Base-by-base conservation (phyloP, 2,797 vertebrate genomes). In the Pangasius mekongensis region DNA sequence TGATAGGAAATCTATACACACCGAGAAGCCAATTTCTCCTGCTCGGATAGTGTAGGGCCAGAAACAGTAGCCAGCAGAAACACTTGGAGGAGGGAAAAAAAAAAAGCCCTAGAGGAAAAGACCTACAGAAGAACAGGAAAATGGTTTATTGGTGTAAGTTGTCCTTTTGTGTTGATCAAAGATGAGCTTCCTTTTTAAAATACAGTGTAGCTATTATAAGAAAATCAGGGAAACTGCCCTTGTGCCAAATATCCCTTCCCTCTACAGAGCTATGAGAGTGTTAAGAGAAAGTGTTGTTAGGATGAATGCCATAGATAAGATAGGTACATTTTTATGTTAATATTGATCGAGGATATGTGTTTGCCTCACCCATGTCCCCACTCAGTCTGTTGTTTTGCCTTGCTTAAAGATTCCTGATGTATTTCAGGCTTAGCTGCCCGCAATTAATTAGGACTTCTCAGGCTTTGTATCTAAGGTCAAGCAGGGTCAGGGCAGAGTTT, bases 361-460 rank as follows among this genome's bases (percentile, higher is more conserved):
- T 49, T 47, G 58, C 39, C 60, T 83, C 62, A 30, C 33, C 36
- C 24, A 33, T 86, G 80, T 73, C 84, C 74, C 9, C 24, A 74
- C 54, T 74, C 83, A 90, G 80, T 92, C 92, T 90, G 56, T 86
- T 33, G 82, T 86, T 88, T 84, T 85, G 33, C 39, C 60, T 78
- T 87, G 66, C 60, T 36, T 13, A 86, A 91, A 90, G 91, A 93
- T 91, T 94, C 93, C 82, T 95, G 94, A 94, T 94, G 94, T 93
- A 94, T 92, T 94, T 95, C 92, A 92, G 95, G 92, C 94, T 95
- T 94, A 94, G 93, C 92, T 91, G 94, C 94, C 94, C 94, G 94
- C 94, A 95, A 96, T 96, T 95, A 95, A 96, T 96, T 93, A 94
- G 95, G 95, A 94, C 94, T 95, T 95, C 94, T 91, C 93, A 93